Base-by-base conservation (phyloP, 2,888 invertebrate genomes). In the Saturnia pavonia region DNA sequence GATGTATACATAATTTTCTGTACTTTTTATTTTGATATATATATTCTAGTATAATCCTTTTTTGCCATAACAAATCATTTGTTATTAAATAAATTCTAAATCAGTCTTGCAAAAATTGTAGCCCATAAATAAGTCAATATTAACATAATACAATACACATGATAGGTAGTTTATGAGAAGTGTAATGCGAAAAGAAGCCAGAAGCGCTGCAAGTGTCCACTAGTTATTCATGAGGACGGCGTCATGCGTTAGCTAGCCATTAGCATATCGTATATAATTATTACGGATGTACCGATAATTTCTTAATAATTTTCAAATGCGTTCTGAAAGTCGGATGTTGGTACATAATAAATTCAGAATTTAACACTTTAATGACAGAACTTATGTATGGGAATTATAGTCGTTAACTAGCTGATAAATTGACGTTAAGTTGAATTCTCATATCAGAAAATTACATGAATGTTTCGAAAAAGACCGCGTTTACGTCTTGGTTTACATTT, bases 141-240 rank as follows among this genome's bases (percentile, higher is more conserved):
- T 83, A 82, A 75, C 84, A 87, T 87, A 84, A 82, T 84, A 88
- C 86, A 85, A 85, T 85, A 87, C 87, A 83, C 79, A 83, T 84
- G 82, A 83, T 74, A 74, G 74, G 72, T 74, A 75, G 77, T 86
- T 87, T 85, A 86, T 81, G 80, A 77, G 75, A 82, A 83, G 84
- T 81, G 79, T 83, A 85, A 86, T 84, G 84, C 81, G 79, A 83
- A 83, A 85, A 80, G 82, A 79, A 85, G 82, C 88, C 89, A 90
- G 88, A 77, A 90, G 89, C 89, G 84, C 74, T 87, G 81, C 89
- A 84, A 86, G 88, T 89, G 83, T 85, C 82, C 74, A 77, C 82
- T 84, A 78, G 79, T 85, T 85, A 90, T 91, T 90, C 88, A 90
- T 88, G 84, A 85, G 84, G 83, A 86, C 77, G 80, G 82, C 79